Percentiles rank a stretch among this genome's conserved stretches.
Conservation (phyloP, 1,140 invertebrate species). For the Drosophila ficusphila region DNA sequence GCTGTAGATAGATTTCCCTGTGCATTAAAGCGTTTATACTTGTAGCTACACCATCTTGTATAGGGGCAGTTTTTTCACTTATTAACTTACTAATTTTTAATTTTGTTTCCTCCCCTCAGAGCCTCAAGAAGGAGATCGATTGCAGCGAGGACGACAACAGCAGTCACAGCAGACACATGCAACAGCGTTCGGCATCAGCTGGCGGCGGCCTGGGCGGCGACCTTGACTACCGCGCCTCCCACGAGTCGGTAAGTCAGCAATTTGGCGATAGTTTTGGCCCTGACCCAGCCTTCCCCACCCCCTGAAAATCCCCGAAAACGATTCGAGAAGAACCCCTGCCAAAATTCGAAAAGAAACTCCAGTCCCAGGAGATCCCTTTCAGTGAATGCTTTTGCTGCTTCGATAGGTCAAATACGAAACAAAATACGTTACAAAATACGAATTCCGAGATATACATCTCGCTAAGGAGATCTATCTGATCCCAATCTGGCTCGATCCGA, state of each 20-base stretch:
- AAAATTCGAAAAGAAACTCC: constrained; percentile 14
- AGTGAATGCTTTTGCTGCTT: constrained; percentile 81
- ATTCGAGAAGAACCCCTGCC: constrained; percentile 12
- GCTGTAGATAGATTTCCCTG: too few relatives aligned
- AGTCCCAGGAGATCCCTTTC: constrained; percentile 46
- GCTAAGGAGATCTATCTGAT: constrained; percentile 28
- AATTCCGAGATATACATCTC: constrained; percentile 22
- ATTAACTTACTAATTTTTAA: too few relatives aligned
- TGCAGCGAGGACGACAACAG: constrained; percentile 90
- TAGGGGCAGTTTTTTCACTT: too few relatives aligned
- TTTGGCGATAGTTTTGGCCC: neutral
- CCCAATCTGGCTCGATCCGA: constrained; percentile 50
- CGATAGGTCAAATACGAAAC: constrained; percentile 56
- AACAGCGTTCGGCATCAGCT: constrained; percentile 85
- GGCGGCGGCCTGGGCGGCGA: constrained; percentile 91
- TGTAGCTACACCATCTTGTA: too few relatives aligned
- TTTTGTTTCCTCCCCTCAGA: constrained; percentile 88
- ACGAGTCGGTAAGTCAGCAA: constrained; percentile 90
- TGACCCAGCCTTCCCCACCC: neutral
- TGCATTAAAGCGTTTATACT: too few relatives aligned
- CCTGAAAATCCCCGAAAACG: neutral
- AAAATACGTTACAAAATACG: constrained; percentile 1
- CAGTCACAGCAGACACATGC: constrained; percentile 82
- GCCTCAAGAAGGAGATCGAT: constrained; percentile 94
- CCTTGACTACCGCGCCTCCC: constrained; percentile 90